phyloP scores from a whole-genome alignment of 2,888 invertebrate genomes.

The Lucinisca nassula region DNA sequence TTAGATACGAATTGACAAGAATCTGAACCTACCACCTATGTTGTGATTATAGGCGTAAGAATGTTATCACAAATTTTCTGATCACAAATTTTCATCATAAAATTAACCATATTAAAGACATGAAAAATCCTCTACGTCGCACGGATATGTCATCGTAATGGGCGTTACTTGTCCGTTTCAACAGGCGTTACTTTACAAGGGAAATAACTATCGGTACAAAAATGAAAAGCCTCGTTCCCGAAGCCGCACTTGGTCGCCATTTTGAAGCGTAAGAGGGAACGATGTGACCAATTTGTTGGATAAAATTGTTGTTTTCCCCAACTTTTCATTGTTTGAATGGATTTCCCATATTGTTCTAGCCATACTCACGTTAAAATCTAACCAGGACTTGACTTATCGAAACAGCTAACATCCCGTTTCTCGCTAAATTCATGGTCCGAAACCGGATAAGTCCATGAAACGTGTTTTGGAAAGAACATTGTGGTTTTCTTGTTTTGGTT shows the following conservation, averaged over 20 bases:
- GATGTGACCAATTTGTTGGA: constrained; percentile 4
- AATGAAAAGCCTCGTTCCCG: background rate
- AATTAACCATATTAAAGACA: too few species aligned
- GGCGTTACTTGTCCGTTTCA: too few species aligned
- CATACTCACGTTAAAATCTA: background rate
- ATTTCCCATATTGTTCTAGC: background rate
- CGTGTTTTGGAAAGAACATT: background rate
- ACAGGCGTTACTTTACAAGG: background rate
- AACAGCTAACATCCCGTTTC: background rate
- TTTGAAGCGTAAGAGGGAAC: constrained; percentile 2
- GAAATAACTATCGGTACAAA: background rate
- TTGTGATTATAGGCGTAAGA: too few species aligned
- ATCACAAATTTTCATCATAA: too few species aligned
- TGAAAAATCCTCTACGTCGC: too few species aligned
- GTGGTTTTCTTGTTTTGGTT: background rate
- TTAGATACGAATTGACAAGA: too few species aligned
- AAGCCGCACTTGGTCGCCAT: constrained; percentile 12
- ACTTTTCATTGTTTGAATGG: background rate
- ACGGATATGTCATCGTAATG: too few species aligned
- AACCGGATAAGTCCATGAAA: background rate
- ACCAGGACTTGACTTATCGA: background rate
- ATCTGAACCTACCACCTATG: too few species aligned
- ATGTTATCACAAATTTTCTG: too few species aligned
- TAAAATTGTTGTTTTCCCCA: background rate
- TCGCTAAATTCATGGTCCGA: background rate